Evolutionary conservation across 2,113 vertebrate species (phyloP), one percentile per base, ranked within the genome.

Genomic region (Etheostoma cragini): DNA sequence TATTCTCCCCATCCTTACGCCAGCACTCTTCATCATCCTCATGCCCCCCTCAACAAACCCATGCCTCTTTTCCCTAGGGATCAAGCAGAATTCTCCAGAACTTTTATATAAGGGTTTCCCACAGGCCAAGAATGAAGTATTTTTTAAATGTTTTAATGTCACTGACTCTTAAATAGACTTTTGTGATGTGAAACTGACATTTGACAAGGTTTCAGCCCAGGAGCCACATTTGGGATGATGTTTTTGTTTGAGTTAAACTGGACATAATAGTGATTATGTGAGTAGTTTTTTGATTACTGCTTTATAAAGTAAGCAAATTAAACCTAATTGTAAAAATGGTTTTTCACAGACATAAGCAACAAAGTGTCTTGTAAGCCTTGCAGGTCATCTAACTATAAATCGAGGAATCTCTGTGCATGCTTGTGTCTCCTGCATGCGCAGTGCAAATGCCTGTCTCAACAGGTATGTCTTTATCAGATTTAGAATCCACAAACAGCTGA

Each of bases 61-160:
- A 30, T 26, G 33, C 47, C 69, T 63, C 38, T 50, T 53, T 64
- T 72, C 60, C 66, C 49, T 50, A 0, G 1, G 57, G 30, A 50
- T 73, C 1, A 24, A n/a, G 22, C 30, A 10, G 0, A 63, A 54
- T 60, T 76, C 67, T 78, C 30, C 66, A 67, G 49, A 70, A 47
- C 60, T 70, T 84, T 86, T 56, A 46, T 68, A 54, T 16, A 24
- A 16, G 70, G 45, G 64, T 84, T 89, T 86, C 87, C 65, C 83
- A 89, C 71, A 62, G 46, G 38, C 62, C 22, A 17, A 62, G 49
- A 80, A 58, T 52, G 78, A 84, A 80, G 11, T 13, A 2, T 64
- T 73, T 26, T 84, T 72, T 60, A 68, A 82, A 57, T 42, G 17
- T 30, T 66, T 76, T 60, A 68, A 79, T 80, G 82, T 73, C 82